These are phyloP conservation scores for Umimayanthus kanabou DNA, from an alignment of 92 coral and sea anemone genomes.

Conservation along the genomic window DNA sequence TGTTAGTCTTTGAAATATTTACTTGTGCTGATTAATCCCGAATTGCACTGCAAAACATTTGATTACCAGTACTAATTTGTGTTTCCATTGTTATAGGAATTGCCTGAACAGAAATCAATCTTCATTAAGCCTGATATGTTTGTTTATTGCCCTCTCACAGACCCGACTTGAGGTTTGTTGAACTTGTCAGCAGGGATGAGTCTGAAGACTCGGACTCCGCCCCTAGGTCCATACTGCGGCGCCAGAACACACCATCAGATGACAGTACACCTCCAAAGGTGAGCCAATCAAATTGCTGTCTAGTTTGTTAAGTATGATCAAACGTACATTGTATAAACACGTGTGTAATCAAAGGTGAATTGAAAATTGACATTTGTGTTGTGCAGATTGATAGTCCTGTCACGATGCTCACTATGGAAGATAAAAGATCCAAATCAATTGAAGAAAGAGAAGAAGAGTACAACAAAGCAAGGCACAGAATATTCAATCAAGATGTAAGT, in stretches of 20 bases:
- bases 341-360: background rate
- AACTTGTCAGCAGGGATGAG: conserved; percentile 88
- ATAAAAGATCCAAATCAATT: conserved; percentile 92
- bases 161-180: conserved; percentile 92
- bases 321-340: background rate
- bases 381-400: conserved; percentile 84
- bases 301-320: background rate
- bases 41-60: no score
- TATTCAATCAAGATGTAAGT: conserved; percentile 94
- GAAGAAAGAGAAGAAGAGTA: conserved; percentile 98
- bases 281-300: background rate
- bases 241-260: conserved; percentile 91
- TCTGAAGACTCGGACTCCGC: conserved; percentile 87
- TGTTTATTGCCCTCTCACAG: conserved; percentile 45
- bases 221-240: conserved; percentile 89
- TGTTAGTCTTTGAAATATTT: no score
- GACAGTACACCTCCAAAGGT: conserved; percentile 96
- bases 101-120: no score
- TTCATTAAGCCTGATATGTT: background rate
- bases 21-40: no score
- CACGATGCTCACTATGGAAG: conserved; percentile 76
- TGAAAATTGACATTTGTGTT: background rate
- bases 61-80: no score
- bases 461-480: conserved; percentile 87
- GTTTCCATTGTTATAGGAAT: no score